A percentile compares a stretch with the other conserved stretches of the same genome.
phyloP scores from a whole-genome alignment of 2,797 vertebrate species.

The Limosa lapponica region DNA sequence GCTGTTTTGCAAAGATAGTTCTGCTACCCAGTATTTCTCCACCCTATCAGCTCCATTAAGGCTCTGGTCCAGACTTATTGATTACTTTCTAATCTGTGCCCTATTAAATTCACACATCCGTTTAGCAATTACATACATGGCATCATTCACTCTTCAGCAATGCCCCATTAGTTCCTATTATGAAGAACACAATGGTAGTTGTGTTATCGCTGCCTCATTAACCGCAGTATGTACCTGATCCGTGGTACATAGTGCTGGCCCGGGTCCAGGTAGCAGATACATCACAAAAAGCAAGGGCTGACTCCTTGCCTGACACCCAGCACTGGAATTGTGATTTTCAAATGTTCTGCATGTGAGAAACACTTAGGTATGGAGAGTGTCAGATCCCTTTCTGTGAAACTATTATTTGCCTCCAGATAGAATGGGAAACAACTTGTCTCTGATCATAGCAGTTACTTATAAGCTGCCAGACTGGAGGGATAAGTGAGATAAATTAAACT shows the following conservation, averaged over 20 bases:
- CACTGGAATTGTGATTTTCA: slow-evolving; percentile 3
- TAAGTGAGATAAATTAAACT: slow-evolving; percentile 74
- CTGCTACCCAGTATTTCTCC: neutral
- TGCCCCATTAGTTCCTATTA: slow-evolving; percentile 41
- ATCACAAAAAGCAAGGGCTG: neutral
- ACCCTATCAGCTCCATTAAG: neutral
- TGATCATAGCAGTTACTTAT: slow-evolving; percentile 72
- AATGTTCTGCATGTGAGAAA: slow-evolving; percentile 34
- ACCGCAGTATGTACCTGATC: slow-evolving; percentile 28
- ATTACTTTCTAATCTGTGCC: slow-evolving; percentile 35
- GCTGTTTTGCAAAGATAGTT: neutral
- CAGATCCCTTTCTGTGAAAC: slow-evolving; percentile 58
- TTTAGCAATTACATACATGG: slow-evolving; percentile 1
- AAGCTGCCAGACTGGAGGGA: slow-evolving; percentile 69
- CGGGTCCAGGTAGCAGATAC: neutral
- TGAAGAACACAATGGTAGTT: slow-evolving; percentile 2
- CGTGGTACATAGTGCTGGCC: neutral
- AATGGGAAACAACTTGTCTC: slow-evolving; percentile 69
- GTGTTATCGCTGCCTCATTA: slow-evolving; percentile 59
- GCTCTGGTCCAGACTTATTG: neutral
- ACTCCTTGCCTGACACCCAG: slow-evolving; percentile 18
- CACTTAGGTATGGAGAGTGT: slow-evolving; percentile 48
- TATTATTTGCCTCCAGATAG: slow-evolving; percentile 74
- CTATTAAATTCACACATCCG: slow-evolving; percentile 35
- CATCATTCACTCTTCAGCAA: slow-evolving; percentile 18